phyloP scores from a whole-genome alignment of 2,888 invertebrate species.

The Anoncus sp. region DNA sequence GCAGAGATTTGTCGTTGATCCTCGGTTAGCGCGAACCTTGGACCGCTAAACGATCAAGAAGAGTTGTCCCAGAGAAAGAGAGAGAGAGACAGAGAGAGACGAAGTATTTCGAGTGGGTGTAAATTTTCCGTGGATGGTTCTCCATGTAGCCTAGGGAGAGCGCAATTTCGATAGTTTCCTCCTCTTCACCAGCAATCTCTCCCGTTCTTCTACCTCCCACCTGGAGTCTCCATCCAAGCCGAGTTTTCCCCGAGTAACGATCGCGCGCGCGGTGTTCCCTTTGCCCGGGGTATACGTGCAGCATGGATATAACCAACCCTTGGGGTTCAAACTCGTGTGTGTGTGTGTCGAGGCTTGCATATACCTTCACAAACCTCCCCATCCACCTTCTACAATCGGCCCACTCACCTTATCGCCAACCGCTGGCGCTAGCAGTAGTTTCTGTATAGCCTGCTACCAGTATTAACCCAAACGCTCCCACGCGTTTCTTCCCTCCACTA shows the following conservation, averaged over 20 bases:
- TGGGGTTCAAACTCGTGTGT: too few species aligned
- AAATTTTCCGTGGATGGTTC: too few species aligned
- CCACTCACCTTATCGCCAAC: conserved; percentile 39
- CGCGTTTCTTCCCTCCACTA: conserved; percentile 50
- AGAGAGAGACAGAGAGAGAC: neutral
- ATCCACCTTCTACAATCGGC: too few species aligned
- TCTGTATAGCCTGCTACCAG: too few species aligned
- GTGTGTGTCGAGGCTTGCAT: too few species aligned
- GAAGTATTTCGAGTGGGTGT: neutral
- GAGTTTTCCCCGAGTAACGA: conserved; percentile 77
- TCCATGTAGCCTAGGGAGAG: too few species aligned
- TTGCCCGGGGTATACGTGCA: conserved; percentile 76
- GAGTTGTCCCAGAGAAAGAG: neutral
- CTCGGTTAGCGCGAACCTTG: conserved; percentile 4
- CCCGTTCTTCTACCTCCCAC: neutral
- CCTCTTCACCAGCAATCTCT: neutral
- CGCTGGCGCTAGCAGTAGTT: too few species aligned
- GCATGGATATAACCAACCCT: conserved; percentile 7
- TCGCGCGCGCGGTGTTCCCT: conserved; percentile 78
- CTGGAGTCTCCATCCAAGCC: conserved; percentile 61
- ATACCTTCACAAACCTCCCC: too few species aligned
- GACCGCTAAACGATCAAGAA: neutral
- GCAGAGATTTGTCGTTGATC: conserved; percentile 19
- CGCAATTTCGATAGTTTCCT: conserved; percentile 14
- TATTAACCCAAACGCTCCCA: conserved; percentile 48